These are phyloP conservation scores for Tachina lurida DNA, from an alignment of 2,888 invertebrate species.

Conservation along the genomic window DNA sequence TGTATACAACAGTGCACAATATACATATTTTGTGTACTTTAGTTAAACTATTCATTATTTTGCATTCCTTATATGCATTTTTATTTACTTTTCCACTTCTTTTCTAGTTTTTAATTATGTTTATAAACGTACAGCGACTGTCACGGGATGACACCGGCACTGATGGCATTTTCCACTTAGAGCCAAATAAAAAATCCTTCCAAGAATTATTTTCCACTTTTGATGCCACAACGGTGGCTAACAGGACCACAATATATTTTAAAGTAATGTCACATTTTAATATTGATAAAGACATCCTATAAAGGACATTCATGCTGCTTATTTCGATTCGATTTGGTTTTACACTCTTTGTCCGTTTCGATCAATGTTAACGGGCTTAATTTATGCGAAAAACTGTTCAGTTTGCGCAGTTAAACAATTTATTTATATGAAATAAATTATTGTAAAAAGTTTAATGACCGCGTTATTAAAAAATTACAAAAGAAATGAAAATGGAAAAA, in stretches of 20 bases:
- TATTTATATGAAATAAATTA: constrained; percentile 76
- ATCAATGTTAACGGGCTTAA: constrained; percentile 54
- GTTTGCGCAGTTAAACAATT: constrained; percentile 72
- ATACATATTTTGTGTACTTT: no score
- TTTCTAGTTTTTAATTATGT: background rate
- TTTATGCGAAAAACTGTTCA: constrained; percentile 73
- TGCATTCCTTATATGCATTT: background rate
- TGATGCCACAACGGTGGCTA: constrained; percentile 42
- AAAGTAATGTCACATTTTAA: constrained; percentile 23
- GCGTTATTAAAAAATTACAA: constrained; percentile 71
- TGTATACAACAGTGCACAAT: no score
- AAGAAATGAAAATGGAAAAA: constrained; percentile 5
- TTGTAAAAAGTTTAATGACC: constrained; percentile 78
- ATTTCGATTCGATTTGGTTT: background rate
- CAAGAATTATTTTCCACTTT: constrained; percentile 75
- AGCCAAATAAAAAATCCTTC: constrained; percentile 81
- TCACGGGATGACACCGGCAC: constrained; percentile 73
- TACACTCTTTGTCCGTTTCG: background rate
- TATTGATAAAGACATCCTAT: constrained; percentile 40
- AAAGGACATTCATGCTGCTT: constrained; percentile 57
- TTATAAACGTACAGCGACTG: constrained; percentile 77
- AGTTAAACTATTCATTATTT: no score
- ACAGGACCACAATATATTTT: constrained; percentile 30
- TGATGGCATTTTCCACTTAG: constrained; percentile 76
- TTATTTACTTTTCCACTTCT: background rate